Conservation (phyloP, 2,797 vertebrate species). For the Oryzias sinensis region DNA sequence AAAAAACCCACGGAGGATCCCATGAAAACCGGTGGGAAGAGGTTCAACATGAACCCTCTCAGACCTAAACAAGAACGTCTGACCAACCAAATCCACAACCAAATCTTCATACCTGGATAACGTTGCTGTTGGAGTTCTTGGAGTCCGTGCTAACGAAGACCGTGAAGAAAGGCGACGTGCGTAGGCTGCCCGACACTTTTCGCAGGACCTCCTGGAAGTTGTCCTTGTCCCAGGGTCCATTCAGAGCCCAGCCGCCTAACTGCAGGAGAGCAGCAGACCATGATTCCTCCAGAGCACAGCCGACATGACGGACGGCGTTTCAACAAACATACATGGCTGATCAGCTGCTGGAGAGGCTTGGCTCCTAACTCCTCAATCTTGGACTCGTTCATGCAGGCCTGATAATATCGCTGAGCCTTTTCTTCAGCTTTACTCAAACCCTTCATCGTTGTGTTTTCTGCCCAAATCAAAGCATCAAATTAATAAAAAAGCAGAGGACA, state of each 20-base stretch:
- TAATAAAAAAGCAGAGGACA: constrained; percentile 9
- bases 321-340: constrained; percentile 81
- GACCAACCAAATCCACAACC: no score
- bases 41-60: background rate
- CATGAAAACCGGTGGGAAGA: background rate
- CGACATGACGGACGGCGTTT: background rate
- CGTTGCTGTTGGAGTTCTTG: constrained; percentile 94
- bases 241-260: constrained; percentile 95
- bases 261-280: constrained; percentile 42
- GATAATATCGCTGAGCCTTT: constrained; percentile 92
- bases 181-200: constrained; percentile 84
- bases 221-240: constrained; percentile 79
- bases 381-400: constrained; percentile 93
- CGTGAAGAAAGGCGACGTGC: constrained; percentile 90
- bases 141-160: constrained; percentile 93
- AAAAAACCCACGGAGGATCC: background rate
- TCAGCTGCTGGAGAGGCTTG: constrained; percentile 85
- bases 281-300: no score
- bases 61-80: no score
- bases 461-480: constrained; percentile 5
- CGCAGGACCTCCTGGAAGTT: constrained; percentile 90
- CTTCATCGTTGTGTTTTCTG: constrained; percentile 88
- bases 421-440: constrained; percentile 84
- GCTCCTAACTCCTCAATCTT: constrained; percentile 90
- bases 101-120: constrained; percentile 87